phyloP scores from a whole-genome alignment of 2,113 vertebrate genomes.

The Ochotona princeps region DNA sequence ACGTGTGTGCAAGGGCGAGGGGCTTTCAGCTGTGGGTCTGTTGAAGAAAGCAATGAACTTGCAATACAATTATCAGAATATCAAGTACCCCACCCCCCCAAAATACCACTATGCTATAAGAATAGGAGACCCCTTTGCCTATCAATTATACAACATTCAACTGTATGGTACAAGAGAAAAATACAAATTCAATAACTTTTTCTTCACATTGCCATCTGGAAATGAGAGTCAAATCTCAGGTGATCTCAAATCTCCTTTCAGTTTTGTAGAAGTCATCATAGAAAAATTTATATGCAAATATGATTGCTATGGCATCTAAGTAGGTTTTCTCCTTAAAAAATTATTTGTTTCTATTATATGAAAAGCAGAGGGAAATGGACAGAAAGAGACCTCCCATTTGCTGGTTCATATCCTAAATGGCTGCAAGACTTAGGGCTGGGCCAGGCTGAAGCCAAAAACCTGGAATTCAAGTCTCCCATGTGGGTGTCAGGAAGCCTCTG shows the following conservation, averaged over 20 bases:
- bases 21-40: no score
- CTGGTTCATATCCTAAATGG: no score
- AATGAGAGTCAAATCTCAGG: conserved; percentile 9
- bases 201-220: not conserved
- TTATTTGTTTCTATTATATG: no score
- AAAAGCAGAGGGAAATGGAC: no score
- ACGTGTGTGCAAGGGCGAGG: not conserved
- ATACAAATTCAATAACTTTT: conserved; percentile 34
- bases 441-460: no score
- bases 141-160: conserved; percentile 53
- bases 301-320: rapidly evolving
- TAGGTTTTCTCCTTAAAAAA: no score
- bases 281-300: not conserved
- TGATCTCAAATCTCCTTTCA: not conserved
- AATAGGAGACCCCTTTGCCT: conserved; percentile 23
- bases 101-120: conserved; percentile 50
- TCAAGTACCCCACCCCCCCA: not conserved
- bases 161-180: conserved; percentile 55
- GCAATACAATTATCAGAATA: not conserved
- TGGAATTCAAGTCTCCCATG: no score
- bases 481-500: no score
- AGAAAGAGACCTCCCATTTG: no score
- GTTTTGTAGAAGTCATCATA: not conserved
- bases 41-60: not conserved
- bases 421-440: no score